These are phyloP conservation scores for Orycteropus afer DNA, from an alignment of 2,113 vertebrate genomes.

Conservation along the genomic window DNA sequence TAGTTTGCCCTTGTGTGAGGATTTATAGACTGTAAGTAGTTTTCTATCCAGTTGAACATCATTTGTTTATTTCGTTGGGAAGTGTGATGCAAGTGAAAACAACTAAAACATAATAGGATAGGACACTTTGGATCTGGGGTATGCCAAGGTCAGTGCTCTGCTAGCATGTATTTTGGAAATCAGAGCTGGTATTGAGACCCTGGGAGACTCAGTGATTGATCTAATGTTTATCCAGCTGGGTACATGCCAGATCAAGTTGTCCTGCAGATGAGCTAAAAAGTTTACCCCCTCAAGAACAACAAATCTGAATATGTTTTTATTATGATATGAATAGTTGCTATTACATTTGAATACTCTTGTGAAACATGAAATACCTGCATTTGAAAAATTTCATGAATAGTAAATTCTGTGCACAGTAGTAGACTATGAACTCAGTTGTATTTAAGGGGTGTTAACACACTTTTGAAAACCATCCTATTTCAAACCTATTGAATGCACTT, in stretches of 20 bases:
- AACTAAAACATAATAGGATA: neutral
- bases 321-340: neutral
- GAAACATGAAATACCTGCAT: neutral
- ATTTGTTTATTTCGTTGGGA: neutral
- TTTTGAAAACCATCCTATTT: constrained; percentile 29
- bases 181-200: neutral
- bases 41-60: neutral
- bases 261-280: neutral
- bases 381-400: neutral
- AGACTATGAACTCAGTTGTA: constrained; percentile 37
- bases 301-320: neutral
- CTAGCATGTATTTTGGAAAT: neutral
- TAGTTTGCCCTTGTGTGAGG: neutral
- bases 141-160: neutral
- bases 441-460: neutral
- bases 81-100: neutral
- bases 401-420: neutral
- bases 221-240: neutral
- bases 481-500: constrained; percentile 9
- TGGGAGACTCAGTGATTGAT: neutral
- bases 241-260: neutral
- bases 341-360: neutral
- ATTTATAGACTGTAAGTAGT: neutral
- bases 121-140: neutral
- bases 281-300: neutral